A percentile compares a stretch with the other conserved stretches of the same genome.
Evolutionary conservation across 2,113 vertebrate genomes (phyloP).

Genomic region (human (Homo sapiens)): DNA sequence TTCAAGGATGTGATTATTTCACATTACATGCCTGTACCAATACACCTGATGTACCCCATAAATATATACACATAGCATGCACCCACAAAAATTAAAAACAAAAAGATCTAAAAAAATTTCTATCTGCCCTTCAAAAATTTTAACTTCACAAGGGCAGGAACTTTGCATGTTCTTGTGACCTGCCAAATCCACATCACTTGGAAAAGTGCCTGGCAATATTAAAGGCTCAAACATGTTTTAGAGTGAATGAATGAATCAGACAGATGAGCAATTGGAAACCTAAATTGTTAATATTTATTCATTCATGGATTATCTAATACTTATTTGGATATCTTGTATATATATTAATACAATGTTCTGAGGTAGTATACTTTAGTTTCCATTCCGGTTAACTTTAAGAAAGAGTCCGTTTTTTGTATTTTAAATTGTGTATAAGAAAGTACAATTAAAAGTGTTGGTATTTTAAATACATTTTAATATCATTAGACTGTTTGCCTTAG

Average conservation of each 20-base stretch:
- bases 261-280: not conserved
- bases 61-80: no score
- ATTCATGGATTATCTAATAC: not conserved
- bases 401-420: not conserved
- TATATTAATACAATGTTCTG: not conserved
- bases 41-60: no score
- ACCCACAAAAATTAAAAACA: no score
- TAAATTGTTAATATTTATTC: not conserved
- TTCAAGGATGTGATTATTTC: no score
- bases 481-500: not conserved
- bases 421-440: not conserved
- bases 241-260: not conserved
- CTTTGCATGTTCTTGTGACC: not conserved
- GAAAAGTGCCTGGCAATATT: not conserved
- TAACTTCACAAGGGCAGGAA: not conserved
- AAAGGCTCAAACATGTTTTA: not conserved
- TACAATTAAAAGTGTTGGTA: not conserved
- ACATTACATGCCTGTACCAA: no score
- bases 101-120: no score
- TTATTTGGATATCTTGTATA: not conserved
- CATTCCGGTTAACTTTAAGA: not conserved
- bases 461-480: not conserved
- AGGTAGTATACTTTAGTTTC: not conserved
- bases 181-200: not conserved
- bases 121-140: no score